Evolutionary conservation across 2,888 invertebrate species (phyloP), one percentile per base, ranked within the genome.

Genomic region (Cerastoderma edule): DNA sequence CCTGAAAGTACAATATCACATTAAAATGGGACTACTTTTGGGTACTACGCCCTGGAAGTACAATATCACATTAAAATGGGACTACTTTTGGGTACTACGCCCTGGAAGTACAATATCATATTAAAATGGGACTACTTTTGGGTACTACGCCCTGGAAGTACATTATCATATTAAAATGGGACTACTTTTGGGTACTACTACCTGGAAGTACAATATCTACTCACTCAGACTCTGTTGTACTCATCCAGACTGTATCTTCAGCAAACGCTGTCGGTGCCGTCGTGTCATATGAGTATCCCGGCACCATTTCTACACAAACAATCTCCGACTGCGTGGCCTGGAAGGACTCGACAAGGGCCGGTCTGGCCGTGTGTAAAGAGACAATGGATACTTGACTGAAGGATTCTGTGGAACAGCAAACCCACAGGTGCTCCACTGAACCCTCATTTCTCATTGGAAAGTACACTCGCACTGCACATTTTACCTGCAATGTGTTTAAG

Each of bases 361-460:
- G 91, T 66, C 89, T 87, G 4, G 87, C 86, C 66, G 88, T 87
- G 74, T 92, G 91, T 16, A 91, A 87, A 56, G 96, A 95, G 84
- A 97, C 94, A 57, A 97, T 95, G 53, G 97, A 96, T 44, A 95
- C 94, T 68, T 93, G 93, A 72, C 93, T 93, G 67, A 91, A 91
- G 56, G 90, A 89, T 30, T 95, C 96, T 90, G 97, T 96, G 60
- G 95, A 95, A 80, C 97, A 96, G 92, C 97, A 97, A 81, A 98
- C 95, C 98, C 98, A 98, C 84, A 98, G 94, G 91, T 97, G 96
- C 85, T 96, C 96, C 87, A 96, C 95, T 22, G 92, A 91, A 60
- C 93, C 88, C 30, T 95, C 89, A 33, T 95, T 82, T 44, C 75
- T 74, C 16, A 83, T 84, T 0, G 90, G 87, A 24, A 91, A 79